Evolutionary conservation across 2,888 invertebrate species (phyloP).

Genomic region (Phalera bucephala): DNA sequence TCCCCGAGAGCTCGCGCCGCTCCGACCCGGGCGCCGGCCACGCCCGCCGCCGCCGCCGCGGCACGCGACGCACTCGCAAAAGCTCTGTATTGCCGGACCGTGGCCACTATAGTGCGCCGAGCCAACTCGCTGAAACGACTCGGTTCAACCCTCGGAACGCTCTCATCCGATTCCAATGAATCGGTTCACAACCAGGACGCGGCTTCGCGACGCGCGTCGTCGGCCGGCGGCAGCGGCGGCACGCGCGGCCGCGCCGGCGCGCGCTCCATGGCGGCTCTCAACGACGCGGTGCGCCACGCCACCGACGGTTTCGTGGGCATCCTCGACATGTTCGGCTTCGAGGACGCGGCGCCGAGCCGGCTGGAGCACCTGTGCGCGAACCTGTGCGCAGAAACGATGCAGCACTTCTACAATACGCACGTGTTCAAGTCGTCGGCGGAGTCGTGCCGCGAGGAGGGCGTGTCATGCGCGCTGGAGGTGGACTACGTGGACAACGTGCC

Average conservation of each 20-base stretch:
- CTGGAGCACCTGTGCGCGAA: constrained; percentile 97
- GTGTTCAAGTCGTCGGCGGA: constrained; percentile 97
- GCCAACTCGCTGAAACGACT: constrained; percentile 95
- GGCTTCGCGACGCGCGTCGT: constrained; percentile 92
- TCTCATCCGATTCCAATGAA: constrained; percentile 96
- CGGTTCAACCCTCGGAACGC: constrained; percentile 91
- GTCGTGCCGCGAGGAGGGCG: constrained; percentile 96
- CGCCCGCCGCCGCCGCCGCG: constrained; percentile 92
- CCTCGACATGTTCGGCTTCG: constrained; percentile 98
- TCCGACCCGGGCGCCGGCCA: constrained; percentile 88
- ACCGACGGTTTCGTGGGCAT: constrained; percentile 98
- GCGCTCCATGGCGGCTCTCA: constrained; percentile 95
- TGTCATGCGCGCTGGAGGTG: constrained; percentile 93
- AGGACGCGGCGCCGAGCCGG: constrained; percentile 94
- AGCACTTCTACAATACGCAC: constrained; percentile 98
- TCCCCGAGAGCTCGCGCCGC: constrained; percentile 85
- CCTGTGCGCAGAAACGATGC: constrained; percentile 98
- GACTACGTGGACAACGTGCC: constrained; percentile 98
- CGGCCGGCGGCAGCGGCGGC: constrained; percentile 87
- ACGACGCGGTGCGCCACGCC: constrained; percentile 95
- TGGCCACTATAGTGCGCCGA: constrained; percentile 95
- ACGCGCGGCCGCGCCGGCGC: constrained; percentile 80
- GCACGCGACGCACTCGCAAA: constrained; percentile 95
- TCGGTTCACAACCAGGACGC: constrained; percentile 95
- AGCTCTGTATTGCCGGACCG: constrained; percentile 96